A percentile compares a stretch with the other conserved stretches of the same genome.
Conservation (phyloP, 2,888 invertebrate species). For the Nomada fabriciana region DNA sequence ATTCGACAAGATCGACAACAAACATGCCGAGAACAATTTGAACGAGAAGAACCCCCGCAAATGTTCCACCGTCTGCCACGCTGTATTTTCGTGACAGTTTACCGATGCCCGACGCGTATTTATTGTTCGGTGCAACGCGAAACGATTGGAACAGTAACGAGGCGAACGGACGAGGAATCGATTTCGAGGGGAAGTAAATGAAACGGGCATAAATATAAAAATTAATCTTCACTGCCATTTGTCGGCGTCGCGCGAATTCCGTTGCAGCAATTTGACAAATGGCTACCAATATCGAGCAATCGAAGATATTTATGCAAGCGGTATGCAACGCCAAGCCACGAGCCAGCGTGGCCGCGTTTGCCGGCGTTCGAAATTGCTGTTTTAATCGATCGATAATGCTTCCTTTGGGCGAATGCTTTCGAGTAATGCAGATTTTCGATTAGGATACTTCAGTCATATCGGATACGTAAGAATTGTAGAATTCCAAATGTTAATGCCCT, state of each 20-base stretch:
- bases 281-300: slow-evolving; percentile 41
- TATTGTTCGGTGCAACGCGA: background rate
- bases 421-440: slow-evolving; percentile 30
- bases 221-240: slow-evolving; percentile 35
- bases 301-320: slow-evolving; percentile 56
- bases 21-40: slow-evolving; percentile 2
- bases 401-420: slow-evolving; percentile 26
- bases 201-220: slow-evolving; percentile 28
- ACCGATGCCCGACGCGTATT: slow-evolving; percentile 13
- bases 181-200: slow-evolving; percentile 11
- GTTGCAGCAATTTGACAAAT: slow-evolving; percentile 39
- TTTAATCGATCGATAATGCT: slow-evolving; percentile 56
- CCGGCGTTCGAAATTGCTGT: background rate
- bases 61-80: background rate
- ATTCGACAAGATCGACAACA: background rate
- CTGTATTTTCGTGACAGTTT: slow-evolving; percentile 11
- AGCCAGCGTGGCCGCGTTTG: background rate
- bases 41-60: background rate
- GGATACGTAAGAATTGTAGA: background rate
- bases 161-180: slow-evolving; percentile 2
- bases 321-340: background rate
- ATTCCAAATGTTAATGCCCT: background rate
- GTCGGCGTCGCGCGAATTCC: slow-evolving; percentile 17
- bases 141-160: background rate
- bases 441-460: slow-evolving; percentile 1